Evolutionary conservation across 2,888 invertebrate genomes (phyloP), one percentile per base, ranked within the genome.

Genomic region (Anticlea derivata): DNA sequence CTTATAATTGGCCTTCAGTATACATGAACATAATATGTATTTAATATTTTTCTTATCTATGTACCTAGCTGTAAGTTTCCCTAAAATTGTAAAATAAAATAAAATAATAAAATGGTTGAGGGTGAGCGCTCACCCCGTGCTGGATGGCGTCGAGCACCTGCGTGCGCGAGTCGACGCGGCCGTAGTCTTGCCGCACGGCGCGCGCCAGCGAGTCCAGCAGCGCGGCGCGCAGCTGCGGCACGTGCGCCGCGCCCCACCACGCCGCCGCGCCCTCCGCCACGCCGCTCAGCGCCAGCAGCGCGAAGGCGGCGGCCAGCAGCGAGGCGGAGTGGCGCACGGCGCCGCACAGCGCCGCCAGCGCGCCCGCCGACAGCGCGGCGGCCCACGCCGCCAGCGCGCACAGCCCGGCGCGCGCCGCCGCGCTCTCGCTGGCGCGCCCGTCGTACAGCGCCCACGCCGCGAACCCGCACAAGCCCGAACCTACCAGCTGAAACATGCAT

Each of bases 221-320:
- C 59, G 77, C 79, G 22, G 54, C 66, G 8, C 75, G 76, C 70
- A 88, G 80, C 66, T 71, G 76, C 41, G 78, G 79, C 54, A 72
- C 65, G 69, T 88, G 88, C 61, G 81, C 79, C 11, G 85, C 83
- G 64, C 84, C 89, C 89, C 89, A 88, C 76, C 82, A 83, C 27
- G 78, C 88, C 30, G 85, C 88, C 30, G 76, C 80, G 27, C 75
- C 86, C 71, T 84, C 86, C 5, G 82, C 86, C 65, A 78, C 83
- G 12, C 76, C 86, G 56, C 75, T 71, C 49, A 85, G 73, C 58
- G 84, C 82, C 58, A 85, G 77, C 68, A 87, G 71, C 50, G 83
- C 81, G 68, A 84, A 79, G 13, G 81, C 82, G 11, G 68, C 80
- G 34, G 83, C 85, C 65, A 88, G 76, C 68, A 81, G 72, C 50